Base-by-base conservation (phyloP, 1,140 invertebrate genomes). In the Dufourea novaeangliae region DNA sequence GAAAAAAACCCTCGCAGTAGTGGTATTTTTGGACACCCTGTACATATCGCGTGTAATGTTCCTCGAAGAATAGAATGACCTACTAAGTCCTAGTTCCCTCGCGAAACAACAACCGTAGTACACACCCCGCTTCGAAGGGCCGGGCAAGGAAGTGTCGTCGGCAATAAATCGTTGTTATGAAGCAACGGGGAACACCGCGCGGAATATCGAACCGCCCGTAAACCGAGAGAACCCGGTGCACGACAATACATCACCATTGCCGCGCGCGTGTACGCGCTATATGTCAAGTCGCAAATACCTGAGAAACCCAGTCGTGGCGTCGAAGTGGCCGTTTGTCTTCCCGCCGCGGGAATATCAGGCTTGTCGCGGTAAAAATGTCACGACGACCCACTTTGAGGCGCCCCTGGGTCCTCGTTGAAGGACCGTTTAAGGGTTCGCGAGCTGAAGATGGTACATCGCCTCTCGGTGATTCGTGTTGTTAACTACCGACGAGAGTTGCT, bases 161-260 rank as follows among this genome's bases (percentile, higher is more conserved):
- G 22, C 64, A 66, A 66, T 74, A 74, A 74, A 74, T 74, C 25
- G 71, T 74, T 12, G 57, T 63, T 63, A 44, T 32, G 70, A n/a
- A 62, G 57, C 70, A 72, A 63, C 46, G 61, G 34, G n/a, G 44
- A 61, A 61, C 59, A 61, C 32, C 32, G 59, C 2, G n/a, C 34
- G 46, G n/a, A 25, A 56, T 63, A 66, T 66, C 32, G 52, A 37
- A 22, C 39, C 25, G 63, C 20, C n/a, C 41, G 29, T 20, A 17
- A 46, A 46, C 44, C 29, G 64, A 29, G 41, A n/a, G 64, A 56
- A 46, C 62, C n/a, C 34, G 62, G 34, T 52, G 37, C 34, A 25
- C 4, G 6, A 22, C 63, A 67, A 68, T 76, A 39, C 73, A 66
- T 76, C 73, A 76, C 29, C 52, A 17, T 7, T 17, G 10, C 12